These are phyloP conservation scores for Battus philenor DNA, from an alignment of 1,140 invertebrate species.

Conservation along the genomic window DNA sequence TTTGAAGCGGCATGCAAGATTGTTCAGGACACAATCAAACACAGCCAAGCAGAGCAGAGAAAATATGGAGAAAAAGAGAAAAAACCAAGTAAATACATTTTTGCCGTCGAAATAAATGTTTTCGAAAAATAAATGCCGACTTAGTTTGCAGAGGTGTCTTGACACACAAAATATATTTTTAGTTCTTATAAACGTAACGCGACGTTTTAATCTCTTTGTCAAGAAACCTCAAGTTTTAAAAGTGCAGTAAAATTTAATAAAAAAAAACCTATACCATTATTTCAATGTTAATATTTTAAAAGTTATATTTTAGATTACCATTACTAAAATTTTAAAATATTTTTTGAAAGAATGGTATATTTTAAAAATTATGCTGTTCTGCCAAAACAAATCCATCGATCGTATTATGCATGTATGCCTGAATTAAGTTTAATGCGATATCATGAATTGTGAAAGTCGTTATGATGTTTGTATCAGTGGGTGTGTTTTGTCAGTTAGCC, in stretches of 20 bases:
- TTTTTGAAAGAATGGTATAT: conserved; percentile 31
- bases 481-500: conserved; percentile 65
- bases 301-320: no score
- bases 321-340: no score
- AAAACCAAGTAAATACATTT: conserved; percentile 78
- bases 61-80: conserved; percentile 83
- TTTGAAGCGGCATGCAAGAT: conserved; percentile 85
- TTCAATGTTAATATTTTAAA: conserved; percentile 38
- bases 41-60: conserved; percentile 86
- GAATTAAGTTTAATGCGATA: conserved; percentile 10
- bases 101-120: conserved; percentile 71
- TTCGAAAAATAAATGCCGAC: conserved; percentile 70
- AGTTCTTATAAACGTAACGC: no score
- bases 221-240: conserved; percentile 62
- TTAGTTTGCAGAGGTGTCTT: conserved; percentile 66
- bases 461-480: conserved; percentile 22
- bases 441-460: conserved; percentile 15
- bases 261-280: conserved; percentile 45
- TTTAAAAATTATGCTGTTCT: conserved; percentile 59
- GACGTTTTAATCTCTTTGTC: conserved; percentile 31
- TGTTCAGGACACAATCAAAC: conserved; percentile 84
- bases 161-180: no score
- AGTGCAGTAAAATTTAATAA: conserved; percentile 70
- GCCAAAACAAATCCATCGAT: conserved; percentile 47
- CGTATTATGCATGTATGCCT: conserved; percentile 3